Percentiles rank a stretch among this genome's conserved stretches.
Conservation (phyloP, 2,113 vertebrate genomes). For the Rallus limicola region DNA sequence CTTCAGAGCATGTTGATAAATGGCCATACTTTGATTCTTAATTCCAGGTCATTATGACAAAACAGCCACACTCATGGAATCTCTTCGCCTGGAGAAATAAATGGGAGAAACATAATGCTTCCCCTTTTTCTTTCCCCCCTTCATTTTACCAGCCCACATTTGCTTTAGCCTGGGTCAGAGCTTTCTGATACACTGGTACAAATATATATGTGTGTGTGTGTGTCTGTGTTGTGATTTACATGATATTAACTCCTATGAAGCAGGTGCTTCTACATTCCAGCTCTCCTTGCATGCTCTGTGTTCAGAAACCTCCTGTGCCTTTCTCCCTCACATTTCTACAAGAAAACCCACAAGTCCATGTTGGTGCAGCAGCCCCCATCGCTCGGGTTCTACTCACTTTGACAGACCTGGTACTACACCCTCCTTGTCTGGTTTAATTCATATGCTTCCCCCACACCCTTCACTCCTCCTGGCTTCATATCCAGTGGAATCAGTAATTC, state of each 20-base stretch:
- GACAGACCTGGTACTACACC: accelerated
- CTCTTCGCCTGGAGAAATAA: background rate
- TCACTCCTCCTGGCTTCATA: background rate
- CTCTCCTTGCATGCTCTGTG: background rate
- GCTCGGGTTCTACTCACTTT: background rate
- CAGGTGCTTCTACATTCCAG: background rate
- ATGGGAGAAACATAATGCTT: background rate
- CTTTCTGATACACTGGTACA: background rate
- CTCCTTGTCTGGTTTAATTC: background rate
- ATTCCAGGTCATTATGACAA: background rate
- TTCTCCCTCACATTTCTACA: background rate
- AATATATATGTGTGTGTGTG: no score
- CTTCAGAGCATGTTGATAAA: background rate
- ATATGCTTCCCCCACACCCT: background rate
- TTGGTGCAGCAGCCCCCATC: background rate
- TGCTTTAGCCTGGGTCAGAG: background rate
- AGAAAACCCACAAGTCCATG: background rate
- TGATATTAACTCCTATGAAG: background rate
- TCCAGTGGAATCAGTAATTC: background rate
- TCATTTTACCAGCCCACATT: background rate
- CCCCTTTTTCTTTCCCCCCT: background rate
- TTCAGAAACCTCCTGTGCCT: background rate
- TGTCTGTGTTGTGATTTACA: background rate
- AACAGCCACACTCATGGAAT: background rate
- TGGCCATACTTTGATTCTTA: background rate